A percentile compares a stretch with the other conserved stretches of the same genome.
Conservation (phyloP, 2,113 vertebrate genomes). For the Manacus vitellinus region DNA sequence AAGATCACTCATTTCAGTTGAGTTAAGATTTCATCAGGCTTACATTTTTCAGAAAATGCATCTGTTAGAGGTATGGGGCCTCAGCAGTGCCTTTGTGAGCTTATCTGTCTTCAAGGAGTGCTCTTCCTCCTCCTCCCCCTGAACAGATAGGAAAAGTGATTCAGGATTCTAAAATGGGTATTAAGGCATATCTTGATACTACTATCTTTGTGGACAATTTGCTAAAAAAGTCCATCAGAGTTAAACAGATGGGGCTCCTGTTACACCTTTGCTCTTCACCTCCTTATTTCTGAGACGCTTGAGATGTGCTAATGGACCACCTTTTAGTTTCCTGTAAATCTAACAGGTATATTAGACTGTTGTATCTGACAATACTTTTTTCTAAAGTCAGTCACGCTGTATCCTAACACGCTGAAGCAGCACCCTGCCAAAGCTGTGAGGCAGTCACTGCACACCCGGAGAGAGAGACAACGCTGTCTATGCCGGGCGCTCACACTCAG, state of each 20-base stretch:
- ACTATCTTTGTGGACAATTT: not conserved
- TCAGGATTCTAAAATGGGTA: not conserved
- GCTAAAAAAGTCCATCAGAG: not conserved
- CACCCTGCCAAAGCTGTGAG: conserved; percentile 25
- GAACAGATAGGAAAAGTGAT: not conserved
- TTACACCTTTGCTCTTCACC: not conserved
- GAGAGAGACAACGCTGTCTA: not conserved
- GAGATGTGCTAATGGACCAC: not conserved
- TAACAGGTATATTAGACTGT: conserved; percentile 32
- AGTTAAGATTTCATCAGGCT: conserved; percentile 50
- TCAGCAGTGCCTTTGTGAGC: not conserved
- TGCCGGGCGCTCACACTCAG: not conserved
- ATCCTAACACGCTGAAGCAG: not conserved
- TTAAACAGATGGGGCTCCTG: not conserved
- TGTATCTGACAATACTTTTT: not conserved
- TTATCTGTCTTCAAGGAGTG: not conserved
- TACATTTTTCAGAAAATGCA: conserved; percentile 33
- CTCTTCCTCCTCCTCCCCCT: not conserved
- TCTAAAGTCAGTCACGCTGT: conserved; percentile 16
- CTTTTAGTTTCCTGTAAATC: not conserved
- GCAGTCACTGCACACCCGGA: not conserved
- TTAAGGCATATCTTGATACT: not conserved
- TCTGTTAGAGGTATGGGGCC: not conserved
- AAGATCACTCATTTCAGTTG: conserved; percentile 48
- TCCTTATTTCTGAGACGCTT: not conserved